Percentiles rank a stretch among this genome's conserved stretches.
Conservation (phyloP, 2,797 vertebrate genomes). For the Enteromius argenteus region DNA sequence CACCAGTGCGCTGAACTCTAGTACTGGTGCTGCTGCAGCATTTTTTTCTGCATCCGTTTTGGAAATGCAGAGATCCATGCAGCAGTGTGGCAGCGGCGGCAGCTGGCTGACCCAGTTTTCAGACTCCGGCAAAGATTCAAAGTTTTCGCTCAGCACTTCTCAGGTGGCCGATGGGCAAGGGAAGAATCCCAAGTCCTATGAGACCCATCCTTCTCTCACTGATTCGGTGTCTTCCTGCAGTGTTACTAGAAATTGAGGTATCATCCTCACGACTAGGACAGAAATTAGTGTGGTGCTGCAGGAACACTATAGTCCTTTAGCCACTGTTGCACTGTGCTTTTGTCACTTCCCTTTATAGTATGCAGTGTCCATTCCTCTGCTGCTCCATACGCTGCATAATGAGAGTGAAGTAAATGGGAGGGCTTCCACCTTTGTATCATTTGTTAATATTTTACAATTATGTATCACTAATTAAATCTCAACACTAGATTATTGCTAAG, state of each 20-base stretch:
- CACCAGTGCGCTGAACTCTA: slow-evolving; percentile 23
- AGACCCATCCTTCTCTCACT: slow-evolving; percentile 24
- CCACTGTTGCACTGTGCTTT: background rate
- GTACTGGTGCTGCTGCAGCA: slow-evolving; percentile 32
- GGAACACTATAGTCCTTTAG: slow-evolving; percentile 10
- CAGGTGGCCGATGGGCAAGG: slow-evolving; percentile 44
- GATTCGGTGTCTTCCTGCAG: background rate
- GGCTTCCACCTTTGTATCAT: background rate
- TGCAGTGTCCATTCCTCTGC: slow-evolving; percentile 10
- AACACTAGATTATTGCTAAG: background rate
- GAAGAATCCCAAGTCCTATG: slow-evolving; percentile 17
- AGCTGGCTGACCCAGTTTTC: slow-evolving; percentile 66
- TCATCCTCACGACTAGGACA: background rate
- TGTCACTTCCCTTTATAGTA: slow-evolving; percentile 14
- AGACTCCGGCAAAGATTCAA: slow-evolving; percentile 14
- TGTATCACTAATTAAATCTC: background rate
- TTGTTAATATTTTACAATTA: background rate
- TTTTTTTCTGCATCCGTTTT: slow-evolving; percentile 17
- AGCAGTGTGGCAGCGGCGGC: slow-evolving; percentile 36
- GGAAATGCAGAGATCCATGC: slow-evolving; percentile 33
- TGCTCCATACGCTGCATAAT: background rate
- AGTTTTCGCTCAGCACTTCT: slow-evolving; percentile 50
- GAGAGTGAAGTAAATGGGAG: background rate
- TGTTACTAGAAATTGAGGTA: background rate
- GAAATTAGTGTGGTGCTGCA: slow-evolving; percentile 13